These are phyloP conservation scores for Neosilurus hyrtlii DNA, from an alignment of 2,797 vertebrate species.

Conservation along the genomic window DNA sequence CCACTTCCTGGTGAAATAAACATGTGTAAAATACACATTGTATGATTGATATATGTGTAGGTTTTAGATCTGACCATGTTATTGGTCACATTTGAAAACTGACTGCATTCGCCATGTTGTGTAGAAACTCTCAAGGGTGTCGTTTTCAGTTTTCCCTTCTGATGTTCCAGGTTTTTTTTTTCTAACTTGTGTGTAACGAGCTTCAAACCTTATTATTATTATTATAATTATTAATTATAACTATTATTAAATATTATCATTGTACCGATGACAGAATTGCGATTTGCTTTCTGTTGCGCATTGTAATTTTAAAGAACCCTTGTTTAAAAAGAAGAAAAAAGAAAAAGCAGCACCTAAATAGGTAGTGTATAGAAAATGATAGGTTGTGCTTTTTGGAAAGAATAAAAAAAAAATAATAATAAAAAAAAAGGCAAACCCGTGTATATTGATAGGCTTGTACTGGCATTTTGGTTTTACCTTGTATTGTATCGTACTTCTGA, in stretches of 20 bases:
- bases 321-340: constrained; percentile 36
- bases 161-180: constrained; percentile 47
- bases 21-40: constrained; percentile 30
- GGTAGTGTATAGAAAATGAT: constrained; percentile 55
- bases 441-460: constrained; percentile 63
- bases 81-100: constrained; percentile 47
- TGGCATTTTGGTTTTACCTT: constrained; percentile 60
- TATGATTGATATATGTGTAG: constrained; percentile 48
- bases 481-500: constrained; percentile 67
- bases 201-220: constrained; percentile 49
- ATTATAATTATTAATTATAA: constrained; percentile 12
- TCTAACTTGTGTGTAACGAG: constrained; percentile 56
- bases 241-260: constrained; percentile 27
- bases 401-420: constrained; percentile 38
- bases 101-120: constrained; percentile 50
- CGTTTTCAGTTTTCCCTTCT: constrained; percentile 38
- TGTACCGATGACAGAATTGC: constrained; percentile 52
- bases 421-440: constrained; percentile 48
- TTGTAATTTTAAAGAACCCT: constrained; percentile 45
- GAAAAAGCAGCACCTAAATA: constrained; percentile 50
- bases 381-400: constrained; percentile 51
- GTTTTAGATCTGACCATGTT: constrained; percentile 46
- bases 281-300: constrained; percentile 29
- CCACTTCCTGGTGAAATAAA: constrained; percentile 29
- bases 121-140: constrained; percentile 48